Evolutionary conservation across 2,888 invertebrate species (phyloP), one percentile per base, ranked within the genome.

Genomic region (Odontocolon sp.): DNA sequence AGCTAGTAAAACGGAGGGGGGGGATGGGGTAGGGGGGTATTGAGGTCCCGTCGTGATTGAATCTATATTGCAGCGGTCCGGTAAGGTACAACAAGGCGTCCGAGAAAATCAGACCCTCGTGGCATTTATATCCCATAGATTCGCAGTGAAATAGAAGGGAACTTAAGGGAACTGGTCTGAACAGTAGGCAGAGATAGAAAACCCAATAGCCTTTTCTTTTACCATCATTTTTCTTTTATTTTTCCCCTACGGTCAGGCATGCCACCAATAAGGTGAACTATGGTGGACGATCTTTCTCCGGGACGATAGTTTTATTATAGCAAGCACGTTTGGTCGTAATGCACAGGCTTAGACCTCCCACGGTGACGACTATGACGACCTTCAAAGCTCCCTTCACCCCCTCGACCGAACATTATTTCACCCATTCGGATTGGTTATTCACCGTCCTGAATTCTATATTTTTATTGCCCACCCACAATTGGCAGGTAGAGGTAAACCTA

Each of bases 261-360:
- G 66, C 57, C 50, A 52, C 33, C 57, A 14, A 63, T n/a, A n/a
- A n/a, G n/a, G n/a, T n/a, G 59, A 57, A 63, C 63, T 69, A 59
- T 40, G 56, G 52, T 38, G 66, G 38, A n/a, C 45, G 77, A 38
- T 59, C 38, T 45, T 36, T 28, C 38, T 16, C n/a, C 18, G 23
- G 61, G 26, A 33, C 78, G 84, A 88, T 87, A 88, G 87, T 88
- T 88, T 88, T 88, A 88, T 88, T 87, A 87, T 85, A 84, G 86
- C 83, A 67, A 83, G 77, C 82, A 71, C 84, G 84, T n/a, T 82
- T 70, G 57, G 69, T 72, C 59, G 66, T 72, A 75, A 73, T 42
- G 33, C 66, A 69, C 56, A 26, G 28, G 23, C 36, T 36, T 40
- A 66, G 64, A 38, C 75, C 66, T 70, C 76, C 76, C 56, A 61